Evolutionary conservation across 92 coral and sea anemone species (phyloP), one percentile per base, ranked within the genome.

Genomic region (Phenganax stokvisi): DNA sequence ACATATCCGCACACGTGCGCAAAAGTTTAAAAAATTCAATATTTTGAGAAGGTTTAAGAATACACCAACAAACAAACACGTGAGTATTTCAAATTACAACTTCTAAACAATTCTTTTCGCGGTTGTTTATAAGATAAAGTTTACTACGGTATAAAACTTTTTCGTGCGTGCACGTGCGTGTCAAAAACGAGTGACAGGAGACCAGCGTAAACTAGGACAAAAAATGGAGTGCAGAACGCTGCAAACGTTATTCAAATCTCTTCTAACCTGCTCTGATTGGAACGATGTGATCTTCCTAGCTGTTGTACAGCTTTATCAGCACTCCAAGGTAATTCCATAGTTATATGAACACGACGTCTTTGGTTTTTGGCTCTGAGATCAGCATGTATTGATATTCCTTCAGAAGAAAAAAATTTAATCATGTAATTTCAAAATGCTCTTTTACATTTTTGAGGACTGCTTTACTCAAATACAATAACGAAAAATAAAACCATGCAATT

Each of bases 291-390:
- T 62, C 98, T 86, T 78, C 98, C 98, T 0, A 94, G 87, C 60
- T 94, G 98, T 58, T 94, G 98, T 7, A 94, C 98, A 69, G 98
- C 98, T 76, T 94, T 94, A 70, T 94, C 98, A 81, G 98, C 98
- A 66, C 98, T 94, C 98, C 98, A 94, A 0, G 98, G 97, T 81
- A 94, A 82, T 87, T 94, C 98, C 74, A 94, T 91, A 28, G 98
- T 94, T 72, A 94, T 76, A 71, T 94, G 98, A 78, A 92, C 92
- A 85, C 98, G 92, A 20, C 97, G 96, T 68, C 90, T 87, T 76
- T 94, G 98, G 87, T 94, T 94, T 89, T 91, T 90, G 52, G 86
- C 98, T 82, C 98, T 87, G 54, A 89, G 84, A 70, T 94, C 98
- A 17, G 98, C 90, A 73, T 94, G 98, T 15, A 94, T 74, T 0